Evolutionary conservation across 2,113 vertebrate genomes (phyloP).

Genomic region (Vulpes lagopus): DNA sequence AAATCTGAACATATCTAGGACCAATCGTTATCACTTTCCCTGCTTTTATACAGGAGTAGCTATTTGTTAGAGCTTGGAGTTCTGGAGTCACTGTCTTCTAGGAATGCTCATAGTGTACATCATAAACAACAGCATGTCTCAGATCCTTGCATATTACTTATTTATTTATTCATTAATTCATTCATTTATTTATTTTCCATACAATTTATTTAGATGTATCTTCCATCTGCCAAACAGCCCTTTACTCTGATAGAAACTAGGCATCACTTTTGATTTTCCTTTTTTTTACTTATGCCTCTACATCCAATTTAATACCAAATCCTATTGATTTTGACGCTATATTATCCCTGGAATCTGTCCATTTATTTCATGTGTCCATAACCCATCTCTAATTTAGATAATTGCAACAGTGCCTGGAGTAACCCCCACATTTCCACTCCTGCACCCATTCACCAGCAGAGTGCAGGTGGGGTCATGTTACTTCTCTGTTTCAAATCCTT

Average conservation of each 20-base stretch:
- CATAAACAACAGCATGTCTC: neutral
- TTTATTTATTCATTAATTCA: too few relatives aligned
- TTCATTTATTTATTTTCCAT: neutral
- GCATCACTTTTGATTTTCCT: neutral
- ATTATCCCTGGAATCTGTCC: neutral
- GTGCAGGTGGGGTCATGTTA: too few relatives aligned
- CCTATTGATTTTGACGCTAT: neutral
- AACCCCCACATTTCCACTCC: neutral
- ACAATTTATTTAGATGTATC: neutral
- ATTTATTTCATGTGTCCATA: neutral
- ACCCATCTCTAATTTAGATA: neutral
- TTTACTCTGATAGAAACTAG: neutral
- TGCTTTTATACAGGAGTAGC: neutral
- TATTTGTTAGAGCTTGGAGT: neutral
- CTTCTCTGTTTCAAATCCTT: neutral
- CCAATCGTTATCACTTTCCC: neutral
- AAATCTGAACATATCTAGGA: neutral
- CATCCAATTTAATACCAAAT: neutral
- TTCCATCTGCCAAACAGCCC: neutral
- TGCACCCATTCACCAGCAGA: neutral
- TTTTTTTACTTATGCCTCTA: neutral
- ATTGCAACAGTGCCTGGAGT: neutral
- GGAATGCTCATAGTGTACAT: neutral
- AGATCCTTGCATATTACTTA: neutral
- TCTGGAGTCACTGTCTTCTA: neutral